Conservation (phyloP, 2,888 invertebrate genomes). For the Andrena praecox region DNA sequence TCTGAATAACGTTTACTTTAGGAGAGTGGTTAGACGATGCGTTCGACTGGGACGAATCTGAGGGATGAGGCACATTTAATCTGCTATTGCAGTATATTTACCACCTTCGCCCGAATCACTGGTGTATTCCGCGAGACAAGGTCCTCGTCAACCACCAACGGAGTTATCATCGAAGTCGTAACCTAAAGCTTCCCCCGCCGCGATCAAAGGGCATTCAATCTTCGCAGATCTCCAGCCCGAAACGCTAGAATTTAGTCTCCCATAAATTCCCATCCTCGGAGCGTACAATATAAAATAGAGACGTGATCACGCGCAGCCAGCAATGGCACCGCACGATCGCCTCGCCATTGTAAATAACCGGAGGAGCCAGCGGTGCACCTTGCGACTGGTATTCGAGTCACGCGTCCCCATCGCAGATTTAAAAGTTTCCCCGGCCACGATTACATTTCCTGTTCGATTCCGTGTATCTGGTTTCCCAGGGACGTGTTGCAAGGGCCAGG, state of each 20-base stretch:
- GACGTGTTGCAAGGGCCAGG: background rate
- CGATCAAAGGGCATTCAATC: slow-evolving; percentile 13
- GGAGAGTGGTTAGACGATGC: too few species aligned
- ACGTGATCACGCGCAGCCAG: slow-evolving; percentile 28
- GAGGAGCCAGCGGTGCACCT: background rate
- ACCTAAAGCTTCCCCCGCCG: background rate
- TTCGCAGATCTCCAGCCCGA: background rate
- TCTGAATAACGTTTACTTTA: slow-evolving; percentile 3
- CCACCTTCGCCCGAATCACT: too few species aligned
- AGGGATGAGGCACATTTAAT: too few species aligned
- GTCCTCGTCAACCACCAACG: too few species aligned
- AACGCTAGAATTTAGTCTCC: background rate
- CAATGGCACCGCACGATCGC: background rate
- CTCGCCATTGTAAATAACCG: slow-evolving; percentile 31
- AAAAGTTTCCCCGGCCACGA: slow-evolving; percentile 41
- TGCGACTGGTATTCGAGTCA: slow-evolving; percentile 41
- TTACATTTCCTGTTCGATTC: slow-evolving; percentile 53
- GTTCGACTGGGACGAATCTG: too few species aligned
- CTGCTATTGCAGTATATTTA: too few species aligned
- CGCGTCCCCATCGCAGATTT: slow-evolving; percentile 53
- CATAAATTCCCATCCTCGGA: slow-evolving; percentile 8
- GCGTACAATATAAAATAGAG: slow-evolving; percentile 28
- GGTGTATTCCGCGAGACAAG: too few species aligned
- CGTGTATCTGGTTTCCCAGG: slow-evolving; percentile 21
- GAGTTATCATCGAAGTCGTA: background rate